Conservation (phyloP, 53 echinoderm and acorn worm species). For the Henricia sp. region DNA sequence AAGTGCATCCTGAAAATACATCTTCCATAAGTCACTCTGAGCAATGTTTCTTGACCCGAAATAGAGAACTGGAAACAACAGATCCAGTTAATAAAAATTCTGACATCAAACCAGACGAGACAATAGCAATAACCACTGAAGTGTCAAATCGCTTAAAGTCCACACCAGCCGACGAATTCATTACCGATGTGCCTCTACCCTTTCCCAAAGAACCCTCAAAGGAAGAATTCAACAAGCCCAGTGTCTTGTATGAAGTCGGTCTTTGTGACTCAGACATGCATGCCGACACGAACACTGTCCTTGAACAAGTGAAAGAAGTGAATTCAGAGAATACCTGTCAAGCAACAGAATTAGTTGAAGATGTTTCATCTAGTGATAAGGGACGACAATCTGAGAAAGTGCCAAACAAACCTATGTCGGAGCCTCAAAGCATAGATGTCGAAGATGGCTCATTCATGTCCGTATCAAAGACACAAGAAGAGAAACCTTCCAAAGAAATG, state of each 20-base stretch:
- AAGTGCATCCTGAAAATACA: too few relatives aligned
- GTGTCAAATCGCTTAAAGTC: neutral
- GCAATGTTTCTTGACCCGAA: too few relatives aligned
- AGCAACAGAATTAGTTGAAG: neutral
- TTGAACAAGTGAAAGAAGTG: neutral
- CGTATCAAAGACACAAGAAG: neutral
- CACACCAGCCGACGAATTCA: neutral
- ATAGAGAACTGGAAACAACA: too few relatives aligned
- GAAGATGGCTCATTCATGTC: neutral
- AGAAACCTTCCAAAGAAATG: neutral
- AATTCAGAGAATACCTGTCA: neutral
- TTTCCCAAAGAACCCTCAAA: too few relatives aligned
- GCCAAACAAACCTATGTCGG: too few relatives aligned
- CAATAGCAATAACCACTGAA: too few relatives aligned
- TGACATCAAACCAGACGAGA: too few relatives aligned
- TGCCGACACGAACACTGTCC: neutral
- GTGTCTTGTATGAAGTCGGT: neutral
- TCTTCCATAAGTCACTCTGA: too few relatives aligned
- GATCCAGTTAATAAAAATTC: too few relatives aligned
- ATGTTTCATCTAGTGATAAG: neutral
- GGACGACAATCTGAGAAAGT: neutral
- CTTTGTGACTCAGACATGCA: neutral
- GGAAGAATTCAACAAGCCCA: neutral
- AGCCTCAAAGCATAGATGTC: conserved; percentile 2
- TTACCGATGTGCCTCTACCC: neutral